phyloP scores from a whole-genome alignment of 2,113 vertebrate species.

The Sterrhoptilus dennistouni region DNA sequence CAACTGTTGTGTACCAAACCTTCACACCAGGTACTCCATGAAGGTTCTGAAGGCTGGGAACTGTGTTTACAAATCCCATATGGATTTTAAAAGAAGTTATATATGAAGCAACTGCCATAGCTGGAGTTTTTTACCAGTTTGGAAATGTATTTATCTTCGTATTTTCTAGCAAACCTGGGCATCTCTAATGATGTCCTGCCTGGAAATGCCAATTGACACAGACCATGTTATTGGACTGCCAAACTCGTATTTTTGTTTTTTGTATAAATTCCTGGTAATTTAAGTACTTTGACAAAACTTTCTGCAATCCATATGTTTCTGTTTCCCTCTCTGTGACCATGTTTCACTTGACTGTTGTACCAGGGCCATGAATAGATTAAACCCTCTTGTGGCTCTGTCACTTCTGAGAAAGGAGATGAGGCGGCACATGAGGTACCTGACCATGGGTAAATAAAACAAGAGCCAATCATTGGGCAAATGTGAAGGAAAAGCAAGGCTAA shows the following conservation, averaged over 20 bases:
- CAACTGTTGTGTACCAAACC: background rate
- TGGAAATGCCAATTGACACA: background rate
- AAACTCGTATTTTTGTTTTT: background rate
- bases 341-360: accelerated
- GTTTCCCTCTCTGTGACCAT: background rate
- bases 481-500: background rate
- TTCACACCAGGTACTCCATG: background rate
- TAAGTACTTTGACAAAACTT: background rate
- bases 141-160: background rate
- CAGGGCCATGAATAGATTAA: background rate
- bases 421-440: background rate
- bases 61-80: background rate
- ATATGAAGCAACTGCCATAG: background rate
- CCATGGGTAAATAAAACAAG: background rate
- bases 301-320: background rate
- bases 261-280: background rate
- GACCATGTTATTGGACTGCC: background rate
- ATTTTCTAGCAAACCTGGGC: background rate
- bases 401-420: background rate
- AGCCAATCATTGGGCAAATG: background rate
- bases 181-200: background rate
- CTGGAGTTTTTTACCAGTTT: background rate
- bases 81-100: background rate
- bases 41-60: background rate
- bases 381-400: background rate